A percentile compares a stretch with the other conserved stretches of the same genome.
Conservation (phyloP, 2,113 vertebrate species). For the human region DNA sequence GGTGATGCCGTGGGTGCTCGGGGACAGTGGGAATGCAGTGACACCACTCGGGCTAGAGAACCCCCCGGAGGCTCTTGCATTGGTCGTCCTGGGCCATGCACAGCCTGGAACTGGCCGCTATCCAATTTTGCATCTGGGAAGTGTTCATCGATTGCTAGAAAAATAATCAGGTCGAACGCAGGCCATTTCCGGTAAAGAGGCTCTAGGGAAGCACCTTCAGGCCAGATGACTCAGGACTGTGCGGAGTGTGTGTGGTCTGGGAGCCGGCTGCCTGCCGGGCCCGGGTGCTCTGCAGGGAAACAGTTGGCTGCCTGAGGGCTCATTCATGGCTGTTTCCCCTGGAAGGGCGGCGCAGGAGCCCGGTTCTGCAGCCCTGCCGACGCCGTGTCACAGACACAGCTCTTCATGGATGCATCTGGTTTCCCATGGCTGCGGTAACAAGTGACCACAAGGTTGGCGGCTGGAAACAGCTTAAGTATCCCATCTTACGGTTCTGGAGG, state of each 20-base stretch:
- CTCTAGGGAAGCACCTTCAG: constrained; percentile 18
- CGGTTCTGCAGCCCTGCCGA: neutral
- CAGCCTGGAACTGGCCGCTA: constrained; percentile 29
- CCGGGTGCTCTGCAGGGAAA: neutral
- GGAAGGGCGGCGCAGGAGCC: neutral
- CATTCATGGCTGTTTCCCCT: neutral
- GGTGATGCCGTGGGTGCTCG: neutral
- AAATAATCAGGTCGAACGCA: constrained; percentile 46
- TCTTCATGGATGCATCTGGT: neutral
- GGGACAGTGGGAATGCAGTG: neutral
- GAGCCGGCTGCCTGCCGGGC: neutral
- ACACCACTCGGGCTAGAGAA: fast-evolving
- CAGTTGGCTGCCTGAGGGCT: fast-evolving
- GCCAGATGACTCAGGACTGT: constrained; percentile 65
- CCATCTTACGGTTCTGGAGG: neutral
- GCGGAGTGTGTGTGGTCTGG: constrained; percentile 18
- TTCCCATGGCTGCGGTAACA: neutral
- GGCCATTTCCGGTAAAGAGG: constrained; percentile 73
- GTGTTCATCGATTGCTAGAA: constrained; percentile 41
- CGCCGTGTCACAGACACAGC: neutral
- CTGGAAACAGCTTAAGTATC: neutral
- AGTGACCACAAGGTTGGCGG: neutral
- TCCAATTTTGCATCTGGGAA: constrained; percentile 69
- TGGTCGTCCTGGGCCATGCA: neutral
- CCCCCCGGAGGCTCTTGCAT: fast-evolving